A percentile compares a stretch with the other conserved stretches of the same genome.
Evolutionary conservation across 2,888 invertebrate species (phyloP).

Genomic region (Eulithis testata): DNA sequence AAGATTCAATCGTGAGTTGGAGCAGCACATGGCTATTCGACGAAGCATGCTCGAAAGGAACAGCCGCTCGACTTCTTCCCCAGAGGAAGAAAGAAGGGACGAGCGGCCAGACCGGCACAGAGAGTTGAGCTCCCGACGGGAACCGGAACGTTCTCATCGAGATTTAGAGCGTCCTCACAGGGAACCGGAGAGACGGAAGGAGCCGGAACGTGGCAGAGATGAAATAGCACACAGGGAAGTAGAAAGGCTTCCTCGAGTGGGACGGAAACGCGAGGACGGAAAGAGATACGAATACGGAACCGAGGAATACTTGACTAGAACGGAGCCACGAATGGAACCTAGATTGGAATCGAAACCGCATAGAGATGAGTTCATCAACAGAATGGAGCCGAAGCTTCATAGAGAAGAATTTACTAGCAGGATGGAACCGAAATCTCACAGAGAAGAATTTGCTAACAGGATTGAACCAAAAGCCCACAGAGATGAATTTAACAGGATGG

Average conservation of each 20-base stretch:
- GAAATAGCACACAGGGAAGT: conserved; percentile 69
- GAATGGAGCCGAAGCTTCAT: conserved; percentile 31
- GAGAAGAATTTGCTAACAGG: conserved; percentile 73
- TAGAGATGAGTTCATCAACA: conserved; percentile 68
- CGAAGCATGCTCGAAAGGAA: conserved; percentile 81
- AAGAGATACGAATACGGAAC: conserved; percentile 77
- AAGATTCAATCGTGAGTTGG: conserved; percentile 84
- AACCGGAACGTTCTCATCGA: conserved; percentile 76
- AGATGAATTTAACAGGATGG: conserved; percentile 68
- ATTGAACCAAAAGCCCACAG: conserved; percentile 42
- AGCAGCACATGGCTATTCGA: conserved; percentile 80
- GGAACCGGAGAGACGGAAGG: conserved; percentile 70
- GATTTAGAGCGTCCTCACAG: conserved; percentile 67
- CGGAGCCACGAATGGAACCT: conserved; percentile 16
- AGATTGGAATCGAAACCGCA: conserved; percentile 26
- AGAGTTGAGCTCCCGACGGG: conserved; percentile 73
- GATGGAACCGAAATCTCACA: conserved; percentile 27
- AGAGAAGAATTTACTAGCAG: conserved; percentile 69
- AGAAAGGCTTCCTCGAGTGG: conserved; percentile 75
- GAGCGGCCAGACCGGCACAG: conserved; percentile 78
- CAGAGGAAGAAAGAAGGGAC: conserved; percentile 80
- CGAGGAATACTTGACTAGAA: conserved; percentile 74
- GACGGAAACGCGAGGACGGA: conserved; percentile 73
- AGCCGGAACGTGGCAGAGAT: conserved; percentile 67
- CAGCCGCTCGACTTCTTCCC: conserved; percentile 83